Conservation (phyloP, 2,888 invertebrate species). For the Rhingia rostrata region DNA sequence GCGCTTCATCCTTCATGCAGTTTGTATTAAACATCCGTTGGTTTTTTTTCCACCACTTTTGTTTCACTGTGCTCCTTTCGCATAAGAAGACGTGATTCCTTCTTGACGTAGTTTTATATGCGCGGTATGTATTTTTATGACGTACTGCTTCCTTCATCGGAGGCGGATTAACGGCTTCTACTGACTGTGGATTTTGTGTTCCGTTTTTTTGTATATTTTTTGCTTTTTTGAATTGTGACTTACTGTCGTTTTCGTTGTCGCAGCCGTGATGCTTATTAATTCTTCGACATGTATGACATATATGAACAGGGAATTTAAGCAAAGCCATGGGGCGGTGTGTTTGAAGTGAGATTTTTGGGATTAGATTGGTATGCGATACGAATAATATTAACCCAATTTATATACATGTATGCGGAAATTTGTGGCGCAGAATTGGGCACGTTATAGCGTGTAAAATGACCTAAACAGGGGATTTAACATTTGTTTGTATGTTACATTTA, state of each 20-base stretch:
- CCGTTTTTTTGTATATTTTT: neutral
- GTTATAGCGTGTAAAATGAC: neutral
- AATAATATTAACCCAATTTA: slow-evolving; percentile 18
- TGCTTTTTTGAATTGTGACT: slow-evolving; percentile 22
- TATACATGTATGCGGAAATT: neutral
- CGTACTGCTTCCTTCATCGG: slow-evolving; percentile 1
- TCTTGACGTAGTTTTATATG: slow-evolving; percentile 2
- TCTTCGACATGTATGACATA: slow-evolving; percentile 15
- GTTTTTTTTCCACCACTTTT: slow-evolving; percentile 15
- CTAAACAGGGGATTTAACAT: neutral
- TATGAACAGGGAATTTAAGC: neutral
- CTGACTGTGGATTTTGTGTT: slow-evolving; percentile 17
- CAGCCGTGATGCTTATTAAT: slow-evolving; percentile 38
- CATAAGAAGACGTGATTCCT: slow-evolving; percentile 8
- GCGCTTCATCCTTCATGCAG: neutral
- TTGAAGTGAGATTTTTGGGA: neutral
- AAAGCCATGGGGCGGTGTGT: neutral
- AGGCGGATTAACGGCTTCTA: slow-evolving; percentile 24
- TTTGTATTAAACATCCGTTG: neutral
- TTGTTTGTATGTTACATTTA: neutral
- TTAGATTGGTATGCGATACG: neutral
- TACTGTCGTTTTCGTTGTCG: slow-evolving; percentile 19
- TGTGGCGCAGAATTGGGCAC: neutral
- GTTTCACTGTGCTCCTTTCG: neutral
- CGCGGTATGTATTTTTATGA: slow-evolving; percentile 30